Conservation (phyloP, 2,888 invertebrate species). For the Pollenia griseotomentosa region DNA sequence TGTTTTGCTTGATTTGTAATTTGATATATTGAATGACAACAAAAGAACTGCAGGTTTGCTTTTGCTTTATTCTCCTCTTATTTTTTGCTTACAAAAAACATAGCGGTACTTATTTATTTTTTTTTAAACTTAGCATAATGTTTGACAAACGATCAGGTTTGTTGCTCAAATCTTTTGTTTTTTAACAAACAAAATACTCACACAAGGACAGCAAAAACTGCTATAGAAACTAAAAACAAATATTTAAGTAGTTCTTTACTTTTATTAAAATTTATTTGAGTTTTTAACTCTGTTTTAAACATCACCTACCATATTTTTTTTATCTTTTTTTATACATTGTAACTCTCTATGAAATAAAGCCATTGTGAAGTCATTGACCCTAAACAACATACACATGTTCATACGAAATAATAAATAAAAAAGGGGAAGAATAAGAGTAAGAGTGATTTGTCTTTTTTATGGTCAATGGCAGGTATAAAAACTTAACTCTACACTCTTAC, state of each 20-base stretch:
- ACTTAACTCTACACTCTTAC: not conserved
- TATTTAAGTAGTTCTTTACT: no score
- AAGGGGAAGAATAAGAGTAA: slow-evolving; percentile 61
- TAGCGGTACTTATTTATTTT: slow-evolving; percentile 53
- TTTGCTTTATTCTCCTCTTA: not conserved
- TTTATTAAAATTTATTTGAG: no score
- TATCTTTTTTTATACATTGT: not conserved
- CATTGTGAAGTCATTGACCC: slow-evolving; percentile 53
- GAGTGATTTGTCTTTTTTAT: slow-evolving; percentile 58
- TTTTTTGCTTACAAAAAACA: not conserved
- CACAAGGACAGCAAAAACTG: no score
- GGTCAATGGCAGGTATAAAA: slow-evolving; percentile 30
- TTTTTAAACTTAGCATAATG: not conserved
- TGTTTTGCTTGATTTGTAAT: slow-evolving; percentile 53
- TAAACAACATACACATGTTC: slow-evolving; percentile 25
- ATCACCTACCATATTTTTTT: not conserved
- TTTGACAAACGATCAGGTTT: slow-evolving; percentile 38
- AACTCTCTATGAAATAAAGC: not conserved
- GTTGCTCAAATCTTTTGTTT: slow-evolving; percentile 43
- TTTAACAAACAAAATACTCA: not conserved
- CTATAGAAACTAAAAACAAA: no score
- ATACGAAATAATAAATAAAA: slow-evolving; percentile 13
- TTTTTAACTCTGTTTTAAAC: not conserved
- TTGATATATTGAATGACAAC: slow-evolving; percentile 45
- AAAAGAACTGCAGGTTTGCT: slow-evolving; percentile 29